phyloP scores from a whole-genome alignment of 2,888 invertebrate species.

The Sturmia bella region DNA sequence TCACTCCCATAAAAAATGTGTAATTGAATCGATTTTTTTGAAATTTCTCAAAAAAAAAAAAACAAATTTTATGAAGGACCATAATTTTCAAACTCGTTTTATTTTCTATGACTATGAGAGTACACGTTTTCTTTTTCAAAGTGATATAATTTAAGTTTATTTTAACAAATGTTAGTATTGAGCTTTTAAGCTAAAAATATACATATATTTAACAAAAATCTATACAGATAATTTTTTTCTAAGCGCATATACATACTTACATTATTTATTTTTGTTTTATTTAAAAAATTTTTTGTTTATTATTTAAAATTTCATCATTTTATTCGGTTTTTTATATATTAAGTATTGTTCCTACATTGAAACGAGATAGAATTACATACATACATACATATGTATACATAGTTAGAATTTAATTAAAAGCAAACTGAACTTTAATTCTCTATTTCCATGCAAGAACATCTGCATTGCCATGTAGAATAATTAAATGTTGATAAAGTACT shows the following conservation, averaged over 20 bases:
- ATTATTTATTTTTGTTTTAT: conserved; percentile 59
- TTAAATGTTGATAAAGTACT: conserved; percentile 72
- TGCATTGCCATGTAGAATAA: conserved; percentile 13
- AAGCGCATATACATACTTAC: no score
- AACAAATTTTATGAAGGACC: no score
- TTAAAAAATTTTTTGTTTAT: conserved; percentile 21
- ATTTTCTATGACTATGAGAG: no score
- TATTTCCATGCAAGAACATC: neutral
- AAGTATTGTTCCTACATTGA: conserved; percentile 69
- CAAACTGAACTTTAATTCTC: neutral
- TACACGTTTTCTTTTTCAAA: conserved; percentile 61
- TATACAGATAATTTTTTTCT: conserved; percentile 36
- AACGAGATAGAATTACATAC: conserved; percentile 41
- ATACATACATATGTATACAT: no score
- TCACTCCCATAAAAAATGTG: no score
- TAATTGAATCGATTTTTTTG: conserved; percentile 73
- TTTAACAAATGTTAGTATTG: conserved; percentile 66
- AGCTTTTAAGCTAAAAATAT: conserved; percentile 68
- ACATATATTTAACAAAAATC: conserved; percentile 34
- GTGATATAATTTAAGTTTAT: conserved; percentile 78
- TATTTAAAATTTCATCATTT: conserved; percentile 28
- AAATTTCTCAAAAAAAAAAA: no score
- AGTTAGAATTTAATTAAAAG: conserved; percentile 45
- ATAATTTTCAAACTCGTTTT: no score
- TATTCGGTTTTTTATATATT: conserved; percentile 52